Percentiles rank a stretch among this genome's conserved stretches.
Evolutionary conservation across 2,888 invertebrate genomes (phyloP).

Genomic region (Acanthosepion esculentum): DNA sequence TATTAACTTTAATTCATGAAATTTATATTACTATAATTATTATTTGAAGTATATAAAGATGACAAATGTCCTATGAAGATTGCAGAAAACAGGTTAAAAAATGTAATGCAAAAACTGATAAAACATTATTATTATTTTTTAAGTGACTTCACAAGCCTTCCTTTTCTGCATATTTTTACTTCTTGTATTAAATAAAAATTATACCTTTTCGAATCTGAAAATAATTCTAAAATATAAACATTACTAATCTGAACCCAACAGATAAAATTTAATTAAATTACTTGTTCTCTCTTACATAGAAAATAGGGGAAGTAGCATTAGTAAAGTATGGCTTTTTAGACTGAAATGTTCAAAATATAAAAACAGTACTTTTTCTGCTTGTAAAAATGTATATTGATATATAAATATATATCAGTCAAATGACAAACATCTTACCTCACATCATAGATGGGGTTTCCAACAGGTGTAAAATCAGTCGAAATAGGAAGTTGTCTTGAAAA

Average conservation of each 20-base stretch:
- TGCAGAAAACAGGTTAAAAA: not conserved
- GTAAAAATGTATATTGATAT: constrained; percentile 3
- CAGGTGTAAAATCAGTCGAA: constrained; percentile 46
- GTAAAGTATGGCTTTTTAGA: not conserved
- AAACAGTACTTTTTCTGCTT: not conserved
- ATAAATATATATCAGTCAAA: constrained; percentile 46
- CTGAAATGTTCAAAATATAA: not conserved
- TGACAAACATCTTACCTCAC: constrained; percentile 47
- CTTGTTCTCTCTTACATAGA: not conserved
- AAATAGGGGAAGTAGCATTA: not conserved
- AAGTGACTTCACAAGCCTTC: not conserved
- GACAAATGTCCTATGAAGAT: not conserved
- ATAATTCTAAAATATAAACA: not conserved
- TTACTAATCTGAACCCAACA: not conserved
- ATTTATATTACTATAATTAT: not conserved
- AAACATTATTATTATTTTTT: no score
- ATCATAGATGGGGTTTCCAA: constrained; percentile 46
- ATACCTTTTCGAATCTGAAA: not conserved
- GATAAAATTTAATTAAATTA: not conserved
- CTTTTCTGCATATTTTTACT: not conserved
- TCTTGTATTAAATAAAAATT: not conserved
- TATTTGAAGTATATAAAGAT: not conserved
- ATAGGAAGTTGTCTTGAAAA: constrained; percentile 47
- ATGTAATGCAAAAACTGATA: no score
- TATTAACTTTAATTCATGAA: not conserved